Evolutionary conservation across 37 sponge, comb jelly and placozoan genomes (phyloP).

Genomic region (Diacarnus erythraeanus): DNA sequence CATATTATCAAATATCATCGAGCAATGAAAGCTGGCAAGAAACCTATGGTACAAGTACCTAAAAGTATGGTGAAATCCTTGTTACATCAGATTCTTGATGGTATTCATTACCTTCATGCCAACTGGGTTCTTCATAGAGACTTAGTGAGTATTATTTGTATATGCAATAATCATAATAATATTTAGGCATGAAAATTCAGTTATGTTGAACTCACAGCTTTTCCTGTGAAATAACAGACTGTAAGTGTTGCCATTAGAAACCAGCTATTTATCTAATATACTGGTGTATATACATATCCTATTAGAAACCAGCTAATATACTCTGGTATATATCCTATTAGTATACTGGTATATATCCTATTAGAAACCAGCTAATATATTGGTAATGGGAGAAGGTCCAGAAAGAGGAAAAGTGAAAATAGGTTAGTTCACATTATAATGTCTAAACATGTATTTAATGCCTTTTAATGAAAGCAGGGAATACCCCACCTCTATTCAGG

Average conservation of each 20-base stretch:
- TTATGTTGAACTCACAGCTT: too few species aligned
- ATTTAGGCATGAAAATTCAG: too few species aligned
- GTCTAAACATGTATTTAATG: not conserved
- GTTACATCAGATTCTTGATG: conserved; percentile 91
- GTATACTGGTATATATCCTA: not conserved
- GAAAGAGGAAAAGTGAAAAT: conserved; percentile 93
- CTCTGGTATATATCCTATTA: not conserved
- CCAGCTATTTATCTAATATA: too few species aligned
- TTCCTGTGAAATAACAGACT: too few species aligned
- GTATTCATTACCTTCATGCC: conserved; percentile 93
- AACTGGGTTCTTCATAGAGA: conserved; percentile 98
- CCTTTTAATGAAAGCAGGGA: too few species aligned
- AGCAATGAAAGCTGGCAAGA: conserved; percentile 84
- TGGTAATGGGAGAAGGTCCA: conserved; percentile 96
- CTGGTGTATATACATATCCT: too few species aligned
- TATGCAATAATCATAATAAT: too few species aligned
- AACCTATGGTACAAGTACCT: conserved; percentile 64
- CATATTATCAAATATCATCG: conserved; percentile 98
- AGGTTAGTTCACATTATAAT: conserved; percentile 44
- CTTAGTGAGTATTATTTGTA: conserved; percentile 80
- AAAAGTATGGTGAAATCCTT: conserved; percentile 91
- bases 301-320: not conserved
- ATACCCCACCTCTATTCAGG: too few species aligned
- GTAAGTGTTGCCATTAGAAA: too few species aligned
- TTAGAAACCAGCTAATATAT: conserved; percentile 97